Evolutionary conservation across 2,113 vertebrate genomes (phyloP), one percentile per base, ranked within the genome.

Genomic region (Marcusenius ussheri): DNA sequence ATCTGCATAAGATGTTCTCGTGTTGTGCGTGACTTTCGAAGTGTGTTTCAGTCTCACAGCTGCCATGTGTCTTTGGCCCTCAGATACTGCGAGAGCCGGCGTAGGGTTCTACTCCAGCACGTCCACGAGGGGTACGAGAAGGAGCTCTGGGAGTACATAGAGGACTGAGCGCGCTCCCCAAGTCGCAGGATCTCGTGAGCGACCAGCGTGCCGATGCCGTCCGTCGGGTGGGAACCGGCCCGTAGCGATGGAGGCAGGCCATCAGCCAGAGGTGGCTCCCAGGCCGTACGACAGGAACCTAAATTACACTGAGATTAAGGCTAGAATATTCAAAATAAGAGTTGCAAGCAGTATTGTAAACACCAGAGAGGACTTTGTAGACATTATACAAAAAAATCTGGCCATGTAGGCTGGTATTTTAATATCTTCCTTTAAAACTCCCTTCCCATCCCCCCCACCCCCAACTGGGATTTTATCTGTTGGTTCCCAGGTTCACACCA

Each of bases 91-190:
- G 98, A 99, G 98, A 99, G 98, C 94, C 97, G 98, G 92, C 97
- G 98, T 93, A 97, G 97, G 96, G 98, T 99, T 94, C 97, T 99
- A 94, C 96, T 99, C 95, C 98, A 99, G 96, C 98, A 99, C 56
- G 98, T 99, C 95, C 98, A 99, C 94, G 98, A 99, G 98, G 98
- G 98, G 95, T 99, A 99, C 90, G 98, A 99, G 95, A 99, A 99
- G 95, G 98, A 99, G 95, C 98, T 99, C 96, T 99, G 98, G 98
- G 98, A 99, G 94, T 99, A 99, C 96, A 99, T 99, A 91, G 98
- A 99, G 96, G 98, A 99, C 97, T 99, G 98, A 99, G 96, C 93
- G 91, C 93, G 35, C 35, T 5, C 74, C 70, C 74, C 35, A 6
- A 19, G 13, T 42, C 31, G 2, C 13, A 80, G 74, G 74, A 80